Evolutionary conservation across 1,140 invertebrate species (phyloP).

Genomic region (roundworm (Caenorhabditis elegans)): WBcel235 BX284606.5:2599001-2599500

Average conservation of each 20-base stretch:
- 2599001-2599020: neutral
- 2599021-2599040: slow-evolving; percentile 2
- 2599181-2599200: neutral
- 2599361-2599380: neutral
- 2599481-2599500: slow-evolving; percentile 9
- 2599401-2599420: neutral
- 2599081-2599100: neutral
- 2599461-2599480: slow-evolving; percentile 7
- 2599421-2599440: slow-evolving; percentile 1
- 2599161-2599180: neutral
- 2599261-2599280: neutral
- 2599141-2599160: neutral
- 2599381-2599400: no score
- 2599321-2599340: neutral
- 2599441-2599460: slow-evolving; percentile 15
- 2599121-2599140: slow-evolving; percentile 13
- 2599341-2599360: neutral
- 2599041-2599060: slow-evolving; percentile 11
- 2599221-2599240: neutral
- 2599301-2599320: neutral
- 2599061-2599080: slow-evolving; percentile 19
- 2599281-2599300: neutral
- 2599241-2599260: neutral
- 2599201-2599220: neutral
- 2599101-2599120: slow-evolving; percentile 26